Evolutionary conservation across 1,140 invertebrate genomes (phyloP), one percentile per base, ranked within the genome.

Genomic region (Philotrypesis tridentata): DNA sequence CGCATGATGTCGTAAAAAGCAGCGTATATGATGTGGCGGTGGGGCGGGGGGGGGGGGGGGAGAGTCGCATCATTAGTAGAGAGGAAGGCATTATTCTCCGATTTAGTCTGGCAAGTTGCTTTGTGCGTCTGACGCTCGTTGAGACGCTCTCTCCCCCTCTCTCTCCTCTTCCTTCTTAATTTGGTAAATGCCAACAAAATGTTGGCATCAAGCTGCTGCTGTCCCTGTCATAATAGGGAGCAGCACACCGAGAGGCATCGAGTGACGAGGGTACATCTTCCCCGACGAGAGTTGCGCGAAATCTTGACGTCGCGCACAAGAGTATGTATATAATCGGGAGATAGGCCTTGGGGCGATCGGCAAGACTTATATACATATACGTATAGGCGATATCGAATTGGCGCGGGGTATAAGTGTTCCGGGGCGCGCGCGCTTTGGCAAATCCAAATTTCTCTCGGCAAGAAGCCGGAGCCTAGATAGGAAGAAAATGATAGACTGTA

Each of bases 1-100:
- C 23, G 25, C n/a, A 14, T 55, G 48, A 55, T 55, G 48, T 55
- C 21, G 48, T 17, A 7, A 43, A 43, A 43, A 37, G 4, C 9
- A 5, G 40, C 5, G 40, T 7, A 43, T n/a, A n/a, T n/a, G n/a
- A n/a, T n/a, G n/a, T n/a, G n/a, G n/a, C n/a, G n/a, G n/a, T n/a
- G n/a, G n/a, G n/a, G n/a, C n/a, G n/a, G n/a, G n/a, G n/a, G n/a
- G n/a, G n/a, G n/a, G n/a, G n/a, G n/a, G 48, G 17, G 4, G 48
- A 55, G 63, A 29, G 63, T 65, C 63, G 63, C 63, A 29, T 65
- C 63, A 65, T 65, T 65, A 65, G 23, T 29, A 14, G 63, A 29
- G 11, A 29, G 23, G 63, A 65, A 25, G 48, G n/a, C 27, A 65
- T 65, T 65, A 65, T 65, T 65, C 63, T 7, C 27, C 27, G 63